These are phyloP conservation scores for Neosilurus mollespiculum DNA, from an alignment of 2,797 vertebrate genomes.

Conservation along the genomic window DNA sequence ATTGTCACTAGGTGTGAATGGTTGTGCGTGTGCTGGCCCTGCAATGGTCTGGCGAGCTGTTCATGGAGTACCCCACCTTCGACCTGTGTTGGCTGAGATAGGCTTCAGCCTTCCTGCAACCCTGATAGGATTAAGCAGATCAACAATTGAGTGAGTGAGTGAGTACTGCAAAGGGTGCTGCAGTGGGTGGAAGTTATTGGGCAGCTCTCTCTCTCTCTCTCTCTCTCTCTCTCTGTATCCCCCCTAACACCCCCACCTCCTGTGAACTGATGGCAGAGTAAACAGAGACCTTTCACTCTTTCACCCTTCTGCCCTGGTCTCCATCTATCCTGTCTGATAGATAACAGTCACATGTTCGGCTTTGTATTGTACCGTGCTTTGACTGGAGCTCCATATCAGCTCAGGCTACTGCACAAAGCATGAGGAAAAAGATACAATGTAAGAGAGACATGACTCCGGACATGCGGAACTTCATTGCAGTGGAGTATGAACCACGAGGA, in stretches of 20 bases:
- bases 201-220: background rate
- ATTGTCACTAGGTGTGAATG: too few species aligned
- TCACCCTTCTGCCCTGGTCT: constrained; percentile 48
- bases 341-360: constrained; percentile 33
- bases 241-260: background rate
- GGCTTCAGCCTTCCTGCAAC: too few species aligned
- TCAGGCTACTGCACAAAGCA: background rate
- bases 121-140: too few species aligned
- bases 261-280: constrained; percentile 57
- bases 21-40: too few species aligned
- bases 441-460: background rate
- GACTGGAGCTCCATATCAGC: constrained; percentile 19
- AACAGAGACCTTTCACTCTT: constrained; percentile 62
- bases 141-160: background rate
- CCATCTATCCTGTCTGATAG: constrained; percentile 49
- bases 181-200: background rate
- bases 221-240: constrained; percentile 6
- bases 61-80: too few species aligned
- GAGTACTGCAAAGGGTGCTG: background rate
- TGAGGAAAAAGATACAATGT: background rate
- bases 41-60: too few species aligned
- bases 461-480: background rate
- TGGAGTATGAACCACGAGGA: background rate
- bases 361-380: constrained; percentile 8
- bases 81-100: too few species aligned